Conservation (phyloP, 2,113 vertebrate species). For the Donacobius atricapilla region DNA sequence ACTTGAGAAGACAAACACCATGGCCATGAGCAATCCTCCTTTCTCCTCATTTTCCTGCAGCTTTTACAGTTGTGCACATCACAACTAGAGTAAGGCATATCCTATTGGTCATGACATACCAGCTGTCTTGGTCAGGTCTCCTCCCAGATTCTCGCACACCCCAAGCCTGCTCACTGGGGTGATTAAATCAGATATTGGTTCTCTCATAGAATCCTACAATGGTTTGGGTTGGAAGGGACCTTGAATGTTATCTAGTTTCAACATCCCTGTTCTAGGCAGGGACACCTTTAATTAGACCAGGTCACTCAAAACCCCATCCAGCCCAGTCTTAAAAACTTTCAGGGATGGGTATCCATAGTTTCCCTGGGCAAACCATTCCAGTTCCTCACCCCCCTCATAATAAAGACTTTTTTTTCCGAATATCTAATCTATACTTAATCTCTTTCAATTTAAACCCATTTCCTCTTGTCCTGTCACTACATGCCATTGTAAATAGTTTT, state of each 20-base stretch:
- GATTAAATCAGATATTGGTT: not conserved
- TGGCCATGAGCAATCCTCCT: not conserved
- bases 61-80: not conserved
- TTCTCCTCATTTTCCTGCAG: not conserved
- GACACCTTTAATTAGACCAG: not conserved
- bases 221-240: not conserved
- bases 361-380: not conserved
- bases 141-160: not conserved
- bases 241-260: not conserved
- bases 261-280: not conserved
- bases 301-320: not conserved
- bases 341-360: not conserved
- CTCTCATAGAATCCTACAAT: accelerated
- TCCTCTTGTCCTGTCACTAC: not conserved
- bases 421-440: not conserved
- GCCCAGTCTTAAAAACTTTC: not conserved
- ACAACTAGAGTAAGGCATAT: too few species aligned
- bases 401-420: not conserved
- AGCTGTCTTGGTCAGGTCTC: not conserved
- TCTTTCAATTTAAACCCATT: not conserved
- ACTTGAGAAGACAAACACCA: not conserved
- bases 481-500: not conserved
- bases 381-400: not conserved
- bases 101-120: not conserved
- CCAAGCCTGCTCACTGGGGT: not conserved